Conservation (phyloP, 2,797 vertebrate species). For the Morelia viridis region DNA sequence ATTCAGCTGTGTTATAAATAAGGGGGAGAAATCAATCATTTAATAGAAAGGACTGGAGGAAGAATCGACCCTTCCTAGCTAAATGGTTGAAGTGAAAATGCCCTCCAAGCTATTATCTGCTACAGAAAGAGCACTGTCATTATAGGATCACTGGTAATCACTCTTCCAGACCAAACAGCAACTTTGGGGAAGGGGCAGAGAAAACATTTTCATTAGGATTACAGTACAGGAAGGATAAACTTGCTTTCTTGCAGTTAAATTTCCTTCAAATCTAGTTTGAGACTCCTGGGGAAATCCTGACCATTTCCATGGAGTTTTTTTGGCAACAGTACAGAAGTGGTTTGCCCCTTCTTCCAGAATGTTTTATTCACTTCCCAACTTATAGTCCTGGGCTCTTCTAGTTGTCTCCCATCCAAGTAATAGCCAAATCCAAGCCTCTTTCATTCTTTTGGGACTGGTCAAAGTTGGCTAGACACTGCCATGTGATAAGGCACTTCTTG, state of each 20-base stretch:
- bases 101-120: background rate
- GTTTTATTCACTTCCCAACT: too few species aligned
- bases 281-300: too few species aligned
- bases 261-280: background rate
- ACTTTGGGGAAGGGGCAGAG: background rate
- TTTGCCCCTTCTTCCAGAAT: too few species aligned
- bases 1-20: constrained; percentile 78
- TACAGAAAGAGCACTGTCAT: background rate
- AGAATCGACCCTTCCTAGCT: background rate
- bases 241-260: background rate
- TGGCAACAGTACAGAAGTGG: too few species aligned
- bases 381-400: too few species aligned
- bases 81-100: background rate
- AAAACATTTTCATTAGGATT: background rate
- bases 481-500: too few species aligned
- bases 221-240: background rate
- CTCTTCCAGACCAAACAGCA: background rate
- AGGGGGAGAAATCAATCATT: constrained; percentile 56
- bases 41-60: constrained; percentile 34
- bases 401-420: too few species aligned
- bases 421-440: too few species aligned
- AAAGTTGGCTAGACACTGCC: too few species aligned
- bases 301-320: too few species aligned
- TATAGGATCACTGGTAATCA: background rate
- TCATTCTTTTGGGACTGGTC: too few species aligned